Conservation (phyloP, 2,888 invertebrate genomes). For the Taenaris catops region DNA sequence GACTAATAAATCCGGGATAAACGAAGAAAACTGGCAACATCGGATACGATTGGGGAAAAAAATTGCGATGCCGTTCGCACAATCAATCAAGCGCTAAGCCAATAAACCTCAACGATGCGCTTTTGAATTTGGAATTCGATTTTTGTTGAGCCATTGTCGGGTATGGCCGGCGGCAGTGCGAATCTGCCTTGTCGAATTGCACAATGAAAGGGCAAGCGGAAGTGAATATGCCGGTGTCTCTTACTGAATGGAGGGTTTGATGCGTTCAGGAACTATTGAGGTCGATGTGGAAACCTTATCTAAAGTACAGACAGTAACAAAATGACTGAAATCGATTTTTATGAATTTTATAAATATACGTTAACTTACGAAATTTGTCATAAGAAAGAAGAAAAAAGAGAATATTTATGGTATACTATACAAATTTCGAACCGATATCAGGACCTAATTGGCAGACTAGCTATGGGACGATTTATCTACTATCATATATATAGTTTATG, state of each 20-base stretch:
- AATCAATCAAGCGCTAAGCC: conserved; percentile 80
- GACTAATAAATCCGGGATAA: conserved; percentile 42
- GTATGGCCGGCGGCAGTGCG: conserved; percentile 65
- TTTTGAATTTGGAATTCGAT: conserved; percentile 75
- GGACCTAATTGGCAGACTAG: too few species aligned
- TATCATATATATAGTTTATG: too few species aligned
- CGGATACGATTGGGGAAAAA: conserved; percentile 29
- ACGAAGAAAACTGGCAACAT: conserved; percentile 45
- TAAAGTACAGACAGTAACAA: conserved; percentile 29
- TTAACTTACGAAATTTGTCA: too few species aligned
- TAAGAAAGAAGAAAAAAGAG: too few species aligned
- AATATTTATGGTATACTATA: too few species aligned
- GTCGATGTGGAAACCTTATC: conserved; percentile 38
- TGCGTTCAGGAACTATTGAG: conserved; percentile 66
- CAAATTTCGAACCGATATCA: too few species aligned
- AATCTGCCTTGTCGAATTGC: conserved; percentile 64
- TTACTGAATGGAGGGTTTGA: conserved; percentile 51
- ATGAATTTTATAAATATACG: too few species aligned
- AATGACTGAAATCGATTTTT: too few species aligned
- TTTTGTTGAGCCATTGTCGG: conserved; percentile 66
- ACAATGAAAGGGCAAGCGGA: conserved; percentile 72
- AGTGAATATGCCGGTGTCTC: conserved; percentile 64
- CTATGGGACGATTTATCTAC: too few species aligned
- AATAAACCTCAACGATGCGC: conserved; percentile 80
- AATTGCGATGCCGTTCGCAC: conserved; percentile 63